Base-by-base conservation (phyloP, 2,888 invertebrate genomes). In the Osmoderma eremita region DNA sequence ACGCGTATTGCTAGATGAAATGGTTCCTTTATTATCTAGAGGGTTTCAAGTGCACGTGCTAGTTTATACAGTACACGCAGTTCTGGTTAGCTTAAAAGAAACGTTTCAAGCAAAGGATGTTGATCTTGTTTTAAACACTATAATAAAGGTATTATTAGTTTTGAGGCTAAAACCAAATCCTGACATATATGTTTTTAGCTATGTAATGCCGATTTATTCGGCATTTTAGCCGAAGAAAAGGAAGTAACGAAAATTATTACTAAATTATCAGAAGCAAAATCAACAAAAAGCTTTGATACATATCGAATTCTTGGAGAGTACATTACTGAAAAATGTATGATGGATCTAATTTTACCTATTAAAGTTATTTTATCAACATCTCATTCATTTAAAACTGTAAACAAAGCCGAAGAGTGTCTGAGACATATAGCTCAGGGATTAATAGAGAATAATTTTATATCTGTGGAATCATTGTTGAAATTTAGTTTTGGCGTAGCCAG, bases 41-140 rank as follows among this genome's bases (percentile, higher is more conserved):
- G 98, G 98, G 10, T 98, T 93, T 79, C 97, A 97, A 85, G 90
- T 95, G 1, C 98, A 98, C 77, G 97, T 98, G 0, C 83, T 98
- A 62, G 92, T 93, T 2, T 95, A 90, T 69, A 96, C 97, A 0
- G 87, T 95, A 17, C 94, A 97, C 78, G 88, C 91, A 0, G 88
- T 98, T 3, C 82, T 98, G 58, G 88, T 88, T 65, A 88, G 89
- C 22, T 79, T 97, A 63, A 90, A 89, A 77, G 83, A 86, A 0
- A 82, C 86, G n/a, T 88, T 96, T 68, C 86, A 89, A 79, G 85
- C 90, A 0, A 88, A 88, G 0, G 92, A 97, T 76, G 86, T 98
- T n/a, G 93, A 96, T 78, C 81, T 86, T 0, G 91, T 93, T 77
- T 82, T 97, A 20, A 83, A 88, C 61, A 90, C 89, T 69, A 88